phyloP scores from a whole-genome alignment of 2,888 invertebrate genomes.

The Campoletis raptor region DNA sequence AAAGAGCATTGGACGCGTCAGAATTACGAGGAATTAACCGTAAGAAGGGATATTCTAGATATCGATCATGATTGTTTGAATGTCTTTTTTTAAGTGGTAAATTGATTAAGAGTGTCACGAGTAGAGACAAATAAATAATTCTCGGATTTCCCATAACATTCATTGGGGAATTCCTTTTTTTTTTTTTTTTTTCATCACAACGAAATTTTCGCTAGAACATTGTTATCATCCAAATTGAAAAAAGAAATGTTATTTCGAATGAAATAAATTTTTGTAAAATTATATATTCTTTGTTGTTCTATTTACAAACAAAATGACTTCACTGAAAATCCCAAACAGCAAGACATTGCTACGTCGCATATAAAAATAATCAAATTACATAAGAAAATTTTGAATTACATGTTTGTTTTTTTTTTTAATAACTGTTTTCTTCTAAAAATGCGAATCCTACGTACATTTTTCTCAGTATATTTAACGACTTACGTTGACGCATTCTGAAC shows the following conservation, averaged over 20 bases:
- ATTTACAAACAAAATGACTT: neutral
- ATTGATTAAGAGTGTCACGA: neutral
- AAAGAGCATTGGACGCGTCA: conserved; percentile 39
- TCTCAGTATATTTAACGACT: neutral
- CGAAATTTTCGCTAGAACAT: neutral
- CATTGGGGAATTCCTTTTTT: neutral
- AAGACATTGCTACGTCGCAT: neutral
- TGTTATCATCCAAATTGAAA: neutral
- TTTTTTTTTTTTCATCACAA: neutral
- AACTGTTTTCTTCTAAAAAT: neutral
- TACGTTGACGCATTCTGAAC: neutral
- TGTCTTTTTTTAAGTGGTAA: neutral
- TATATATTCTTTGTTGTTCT: too few species aligned
- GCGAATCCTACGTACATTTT: neutral
- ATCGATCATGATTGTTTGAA: neutral
- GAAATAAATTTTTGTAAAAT: neutral
- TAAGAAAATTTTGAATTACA: neutral
- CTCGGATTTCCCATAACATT: neutral
- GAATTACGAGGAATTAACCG: conserved; percentile 41
- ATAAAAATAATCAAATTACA: conserved; percentile 7
- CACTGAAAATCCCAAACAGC: neutral
- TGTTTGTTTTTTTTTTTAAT: neutral
- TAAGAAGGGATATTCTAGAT: conserved; percentile 5
- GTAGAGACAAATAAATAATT: neutral
- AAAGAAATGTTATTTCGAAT: neutral